phyloP scores from a whole-genome alignment of 1,140 invertebrate species.

The Ruditapes philippinarum region DNA sequence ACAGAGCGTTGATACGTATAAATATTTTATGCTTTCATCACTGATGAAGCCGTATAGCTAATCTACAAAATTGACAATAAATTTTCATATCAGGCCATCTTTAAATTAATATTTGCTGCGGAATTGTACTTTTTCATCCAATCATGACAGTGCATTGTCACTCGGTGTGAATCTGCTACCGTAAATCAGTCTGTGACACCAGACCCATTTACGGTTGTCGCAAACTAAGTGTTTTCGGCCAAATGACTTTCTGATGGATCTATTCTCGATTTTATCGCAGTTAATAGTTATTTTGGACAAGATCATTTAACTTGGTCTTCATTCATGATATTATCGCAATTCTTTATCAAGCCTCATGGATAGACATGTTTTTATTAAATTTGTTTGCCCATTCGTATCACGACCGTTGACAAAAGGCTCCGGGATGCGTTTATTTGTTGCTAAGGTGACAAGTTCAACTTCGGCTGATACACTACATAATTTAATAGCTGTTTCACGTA shows the following conservation, averaged over 20 bases:
- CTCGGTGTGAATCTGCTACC: conserved; percentile 25
- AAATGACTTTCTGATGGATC: conserved; percentile 50
- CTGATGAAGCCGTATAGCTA: conserved; percentile 51
- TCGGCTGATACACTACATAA: conserved; percentile 21
- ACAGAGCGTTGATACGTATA: conserved; percentile 15
- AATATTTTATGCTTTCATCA: conserved; percentile 27
- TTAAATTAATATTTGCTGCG: conserved; percentile 49
- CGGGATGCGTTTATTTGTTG: not conserved
- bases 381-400: conserved; percentile 19
- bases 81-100: conserved; percentile 25
- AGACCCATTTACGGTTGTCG: conserved; percentile 50
- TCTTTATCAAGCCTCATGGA: conserved; percentile 22
- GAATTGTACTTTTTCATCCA: conserved; percentile 51
- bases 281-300: conserved; percentile 55
- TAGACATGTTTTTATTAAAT: conserved; percentile 40
- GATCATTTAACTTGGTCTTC: conserved; percentile 53
- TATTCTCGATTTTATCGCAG: conserved; percentile 47
- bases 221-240: conserved; percentile 51
- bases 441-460: not conserved
- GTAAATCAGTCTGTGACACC: conserved; percentile 54
- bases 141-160: conserved; percentile 52
- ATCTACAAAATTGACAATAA: conserved; percentile 47
- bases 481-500: conserved; percentile 51
- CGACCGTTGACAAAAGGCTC: not conserved
- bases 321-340: conserved; percentile 12